Evolutionary conservation across 2,797 vertebrate genomes (phyloP).

Genomic region (Caiman crocodilus): DNA sequence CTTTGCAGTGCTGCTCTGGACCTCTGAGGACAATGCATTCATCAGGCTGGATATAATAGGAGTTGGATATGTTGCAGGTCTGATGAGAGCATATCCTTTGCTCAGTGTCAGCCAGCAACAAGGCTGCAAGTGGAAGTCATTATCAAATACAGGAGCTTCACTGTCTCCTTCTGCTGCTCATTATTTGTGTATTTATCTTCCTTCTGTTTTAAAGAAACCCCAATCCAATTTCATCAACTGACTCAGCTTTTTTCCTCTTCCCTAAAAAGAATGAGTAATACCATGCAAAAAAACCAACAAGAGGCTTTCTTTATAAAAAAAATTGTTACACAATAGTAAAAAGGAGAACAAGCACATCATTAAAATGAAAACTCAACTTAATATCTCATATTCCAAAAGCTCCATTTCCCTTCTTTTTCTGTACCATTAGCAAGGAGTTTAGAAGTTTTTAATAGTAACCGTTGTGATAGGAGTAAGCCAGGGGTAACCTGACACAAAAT

Average conservation of each 20-base stretch:
- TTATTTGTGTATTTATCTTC: not conserved
- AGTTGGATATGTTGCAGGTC: fast-evolving
- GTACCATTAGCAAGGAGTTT: not conserved
- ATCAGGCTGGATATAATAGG: too few relatives aligned
- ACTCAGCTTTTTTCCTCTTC: not conserved
- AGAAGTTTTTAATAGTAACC: not conserved
- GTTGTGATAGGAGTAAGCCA: not conserved
- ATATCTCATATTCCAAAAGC: slow-evolving; percentile 60
- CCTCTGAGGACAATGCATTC: not conserved
- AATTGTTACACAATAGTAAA: not conserved
- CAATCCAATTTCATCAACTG: slow-evolving; percentile 5
- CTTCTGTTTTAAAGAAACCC: not conserved
- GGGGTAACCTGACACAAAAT: not conserved
- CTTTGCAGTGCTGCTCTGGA: not conserved
- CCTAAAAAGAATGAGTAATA: slow-evolving; percentile 1
- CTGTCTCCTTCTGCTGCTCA: not conserved
- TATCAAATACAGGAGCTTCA: not conserved
- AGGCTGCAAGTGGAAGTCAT: not conserved
- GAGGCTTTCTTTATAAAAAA: slow-evolving; percentile 26
- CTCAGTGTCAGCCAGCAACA: not conserved
- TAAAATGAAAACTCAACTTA: slow-evolving; percentile 36
- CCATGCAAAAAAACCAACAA: not conserved
- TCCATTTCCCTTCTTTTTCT: slow-evolving; percentile 54
- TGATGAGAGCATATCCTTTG: not conserved
- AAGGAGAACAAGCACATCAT: slow-evolving; percentile 1